phyloP scores from a whole-genome alignment of 2,797 vertebrate species.

The Myiotriccus ornatus region DNA sequence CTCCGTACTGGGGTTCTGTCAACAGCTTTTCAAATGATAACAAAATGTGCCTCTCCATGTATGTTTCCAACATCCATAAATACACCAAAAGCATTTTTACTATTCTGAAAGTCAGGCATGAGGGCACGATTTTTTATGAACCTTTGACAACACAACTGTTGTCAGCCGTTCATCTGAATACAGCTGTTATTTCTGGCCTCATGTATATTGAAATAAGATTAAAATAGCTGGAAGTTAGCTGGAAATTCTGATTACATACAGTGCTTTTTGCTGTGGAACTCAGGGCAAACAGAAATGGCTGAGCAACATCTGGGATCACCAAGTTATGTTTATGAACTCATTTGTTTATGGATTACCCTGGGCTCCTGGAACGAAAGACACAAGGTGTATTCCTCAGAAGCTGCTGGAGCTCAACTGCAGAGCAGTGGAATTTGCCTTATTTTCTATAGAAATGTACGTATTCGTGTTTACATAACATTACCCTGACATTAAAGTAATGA shows the following conservation, averaged over 20 bases:
- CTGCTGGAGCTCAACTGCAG: neutral
- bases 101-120: fast-evolving
- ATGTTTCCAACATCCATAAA: neutral
- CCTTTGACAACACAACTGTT: neutral
- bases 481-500: neutral
- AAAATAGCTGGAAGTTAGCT: neutral
- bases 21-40: neutral
- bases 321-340: neutral
- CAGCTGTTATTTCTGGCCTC: neutral
- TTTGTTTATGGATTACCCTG: neutral
- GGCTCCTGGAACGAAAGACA: neutral
- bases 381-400: neutral
- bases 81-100: neutral
- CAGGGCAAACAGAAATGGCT: neutral
- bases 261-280: neutral
- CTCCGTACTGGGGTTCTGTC: fast-evolving
- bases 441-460: neutral
- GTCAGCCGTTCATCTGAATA: neutral
- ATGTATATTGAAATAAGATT: neutral
- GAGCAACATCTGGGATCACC: neutral
- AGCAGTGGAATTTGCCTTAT: neutral
- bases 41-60: fast-evolving
- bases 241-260: neutral
- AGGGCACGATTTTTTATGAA: neutral
- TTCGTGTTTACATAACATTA: neutral